Evolutionary conservation across 30 jellyfish, hydroid and myxozoan genomes (phyloP).

Genomic region (Aurelia sp.): DNA sequence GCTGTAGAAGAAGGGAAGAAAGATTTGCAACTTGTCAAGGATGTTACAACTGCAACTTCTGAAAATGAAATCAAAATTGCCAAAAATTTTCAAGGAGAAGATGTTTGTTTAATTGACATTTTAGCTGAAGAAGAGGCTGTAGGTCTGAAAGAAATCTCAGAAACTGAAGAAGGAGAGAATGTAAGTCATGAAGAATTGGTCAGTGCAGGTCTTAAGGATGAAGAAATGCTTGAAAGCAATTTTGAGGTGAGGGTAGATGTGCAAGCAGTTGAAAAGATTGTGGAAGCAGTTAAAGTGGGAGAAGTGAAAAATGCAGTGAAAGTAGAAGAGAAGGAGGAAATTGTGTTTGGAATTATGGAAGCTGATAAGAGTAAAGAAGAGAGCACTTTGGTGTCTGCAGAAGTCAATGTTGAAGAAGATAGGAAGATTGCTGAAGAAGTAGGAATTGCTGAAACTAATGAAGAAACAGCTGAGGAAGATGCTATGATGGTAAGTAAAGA

Average conservation of each 20-base stretch:
- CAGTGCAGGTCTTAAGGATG: background rate
- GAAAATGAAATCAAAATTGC: background rate
- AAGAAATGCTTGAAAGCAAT: too few relatives aligned
- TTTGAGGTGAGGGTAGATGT: too few relatives aligned
- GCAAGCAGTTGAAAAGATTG: too few relatives aligned
- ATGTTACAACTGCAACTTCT: background rate
- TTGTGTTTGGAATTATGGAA: too few relatives aligned
- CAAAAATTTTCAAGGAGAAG: conserved; percentile 31
- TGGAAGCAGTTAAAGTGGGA: too few relatives aligned
- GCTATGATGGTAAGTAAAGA: background rate
- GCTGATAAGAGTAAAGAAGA: too few relatives aligned
- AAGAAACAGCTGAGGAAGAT: conserved; percentile 3
- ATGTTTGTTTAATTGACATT: conserved; percentile 12
- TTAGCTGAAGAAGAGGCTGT: background rate
- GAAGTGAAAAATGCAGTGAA: too few relatives aligned
- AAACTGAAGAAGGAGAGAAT: too few relatives aligned
- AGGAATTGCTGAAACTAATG: background rate
- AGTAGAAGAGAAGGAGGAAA: too few relatives aligned
- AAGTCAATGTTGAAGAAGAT: background rate
- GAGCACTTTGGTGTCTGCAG: too few relatives aligned
- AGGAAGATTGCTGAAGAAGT: background rate
- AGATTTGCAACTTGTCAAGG: background rate
- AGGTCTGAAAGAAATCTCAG: background rate
- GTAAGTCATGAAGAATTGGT: background rate
- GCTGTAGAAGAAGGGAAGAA: conserved; percentile 1